A percentile compares a stretch with the other conserved stretches of the same genome.
Conservation (phyloP, 92 coral and sea anemone species). For the Epizoanthus scotinus region DNA sequence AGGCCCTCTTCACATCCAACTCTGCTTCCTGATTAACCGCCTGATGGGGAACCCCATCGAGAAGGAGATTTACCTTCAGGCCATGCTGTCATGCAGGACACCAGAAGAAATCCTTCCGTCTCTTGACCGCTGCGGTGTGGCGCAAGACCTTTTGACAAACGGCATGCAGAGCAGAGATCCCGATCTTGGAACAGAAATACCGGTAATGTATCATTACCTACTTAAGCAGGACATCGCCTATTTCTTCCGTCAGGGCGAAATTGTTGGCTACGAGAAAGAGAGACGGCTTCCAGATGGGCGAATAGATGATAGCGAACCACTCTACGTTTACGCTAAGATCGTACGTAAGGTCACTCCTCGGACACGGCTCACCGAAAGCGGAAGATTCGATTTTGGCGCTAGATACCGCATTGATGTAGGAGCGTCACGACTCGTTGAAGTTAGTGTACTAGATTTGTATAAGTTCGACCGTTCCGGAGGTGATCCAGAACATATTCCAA, state of each 20-base stretch:
- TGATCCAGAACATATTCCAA: conserved; percentile 54
- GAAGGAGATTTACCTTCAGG: conserved; percentile 80
- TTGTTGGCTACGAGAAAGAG: conserved; percentile 92
- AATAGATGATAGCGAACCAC: conserved; percentile 75
- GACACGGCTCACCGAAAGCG: conserved; percentile 43
- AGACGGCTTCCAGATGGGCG: conserved; percentile 63
- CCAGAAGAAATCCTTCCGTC: conserved; percentile 86
- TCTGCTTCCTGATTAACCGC: conserved; percentile 81
- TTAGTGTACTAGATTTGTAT: conserved; percentile 90
- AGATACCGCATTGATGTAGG: conserved; percentile 92
- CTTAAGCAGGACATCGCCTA: conserved; percentile 87
- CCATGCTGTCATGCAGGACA: conserved; percentile 87
- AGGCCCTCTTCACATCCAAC: conserved; percentile 80
- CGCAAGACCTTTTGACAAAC: conserved; percentile 81
- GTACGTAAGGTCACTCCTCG: conserved; percentile 80
- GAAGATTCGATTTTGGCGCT: conserved; percentile 81
- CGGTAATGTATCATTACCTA: conserved; percentile 90
- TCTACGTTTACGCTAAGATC: conserved; percentile 85
- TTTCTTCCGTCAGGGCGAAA: conserved; percentile 93
- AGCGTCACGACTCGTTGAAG: conserved; percentile 81
- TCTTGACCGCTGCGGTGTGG: conserved; percentile 87
- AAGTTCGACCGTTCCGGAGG: conserved; percentile 88
- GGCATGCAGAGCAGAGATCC: conserved; percentile 83
- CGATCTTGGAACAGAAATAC: conserved; percentile 85
- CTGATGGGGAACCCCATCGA: conserved; percentile 75